Percentiles rank a stretch among this genome's conserved stretches.
Conservation (phyloP, 2,888 invertebrate species). For the Rhagonycha lutea region DNA sequence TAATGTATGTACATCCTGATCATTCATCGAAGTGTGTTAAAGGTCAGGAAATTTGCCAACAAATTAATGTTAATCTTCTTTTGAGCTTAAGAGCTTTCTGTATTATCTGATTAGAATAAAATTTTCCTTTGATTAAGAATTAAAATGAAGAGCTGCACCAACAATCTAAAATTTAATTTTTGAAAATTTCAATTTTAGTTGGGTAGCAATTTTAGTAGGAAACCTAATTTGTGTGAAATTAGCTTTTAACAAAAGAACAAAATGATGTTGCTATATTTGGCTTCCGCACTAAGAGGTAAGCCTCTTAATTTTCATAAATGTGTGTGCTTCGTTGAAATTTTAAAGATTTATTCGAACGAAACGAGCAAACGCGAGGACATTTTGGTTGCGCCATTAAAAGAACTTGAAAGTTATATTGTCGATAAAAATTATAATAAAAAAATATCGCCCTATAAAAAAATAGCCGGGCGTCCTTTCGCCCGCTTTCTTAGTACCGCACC, state of each 20-base stretch:
- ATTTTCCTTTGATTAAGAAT: neutral
- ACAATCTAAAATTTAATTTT: slow-evolving; percentile 5
- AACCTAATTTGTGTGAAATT: slow-evolving; percentile 12
- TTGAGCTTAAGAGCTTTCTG: neutral
- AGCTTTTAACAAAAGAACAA: slow-evolving; percentile 10
- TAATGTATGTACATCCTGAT: slow-evolving; percentile 16
- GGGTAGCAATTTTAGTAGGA: neutral
- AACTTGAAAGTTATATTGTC: neutral
- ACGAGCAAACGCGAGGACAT: neutral
- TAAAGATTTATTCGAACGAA: neutral
- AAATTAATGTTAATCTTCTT: slow-evolving; percentile 17
- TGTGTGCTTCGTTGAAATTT: neutral
- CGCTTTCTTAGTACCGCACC: neutral
- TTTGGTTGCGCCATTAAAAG: neutral
- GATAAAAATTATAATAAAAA: slow-evolving; percentile 1
- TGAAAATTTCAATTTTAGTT: slow-evolving; percentile 3
- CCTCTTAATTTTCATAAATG: neutral
- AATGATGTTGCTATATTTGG: neutral
- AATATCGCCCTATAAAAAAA: neutral
- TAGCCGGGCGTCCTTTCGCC: neutral
- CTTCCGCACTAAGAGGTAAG: neutral
- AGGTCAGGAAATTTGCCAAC: slow-evolving; percentile 9
- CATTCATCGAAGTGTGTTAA: slow-evolving; percentile 1
- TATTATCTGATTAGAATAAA: slow-evolving; percentile 9
- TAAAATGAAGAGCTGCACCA: neutral